phyloP scores from a whole-genome alignment of 2,113 vertebrate genomes.

The Larimichthys crocea region DNA sequence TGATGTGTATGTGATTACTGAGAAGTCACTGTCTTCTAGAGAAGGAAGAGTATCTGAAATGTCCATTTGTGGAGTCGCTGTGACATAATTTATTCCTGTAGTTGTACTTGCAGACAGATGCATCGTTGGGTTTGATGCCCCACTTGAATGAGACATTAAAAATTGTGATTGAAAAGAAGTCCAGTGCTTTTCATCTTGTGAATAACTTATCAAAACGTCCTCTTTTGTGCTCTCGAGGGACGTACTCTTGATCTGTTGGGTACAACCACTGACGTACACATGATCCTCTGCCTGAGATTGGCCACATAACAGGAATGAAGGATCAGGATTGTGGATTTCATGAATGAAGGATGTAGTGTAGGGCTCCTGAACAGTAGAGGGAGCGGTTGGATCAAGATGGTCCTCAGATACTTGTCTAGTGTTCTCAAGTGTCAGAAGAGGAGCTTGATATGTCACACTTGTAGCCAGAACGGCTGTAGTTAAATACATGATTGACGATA shows the following conservation, averaged over 20 bases:
- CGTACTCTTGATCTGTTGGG: neutral
- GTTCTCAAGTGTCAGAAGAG: neutral
- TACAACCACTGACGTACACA: neutral
- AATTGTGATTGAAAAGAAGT: neutral
- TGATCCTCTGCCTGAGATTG: neutral
- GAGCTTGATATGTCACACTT: neutral
- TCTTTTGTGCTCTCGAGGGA: neutral
- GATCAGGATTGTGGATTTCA: neutral
- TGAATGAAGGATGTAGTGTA: neutral
- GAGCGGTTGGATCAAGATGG: conserved; percentile 37
- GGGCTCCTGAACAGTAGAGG: conserved; percentile 37
- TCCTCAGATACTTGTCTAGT: neutral
- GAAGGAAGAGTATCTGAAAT: neutral
- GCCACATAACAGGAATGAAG: conserved; percentile 25
- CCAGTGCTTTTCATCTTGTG: neutral
- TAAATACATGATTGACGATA: neutral
- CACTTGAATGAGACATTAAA: neutral
- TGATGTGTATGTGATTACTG: conserved; percentile 2
- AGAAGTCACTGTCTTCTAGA: neutral
- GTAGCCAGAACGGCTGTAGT: neutral
- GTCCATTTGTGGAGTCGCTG: neutral
- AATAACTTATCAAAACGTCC: neutral
- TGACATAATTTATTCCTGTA: neutral
- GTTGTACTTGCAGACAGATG: neutral
- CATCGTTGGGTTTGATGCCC: neutral